phyloP scores from a whole-genome alignment of 2,888 invertebrate species.

The Drosophila siamana region DNA sequence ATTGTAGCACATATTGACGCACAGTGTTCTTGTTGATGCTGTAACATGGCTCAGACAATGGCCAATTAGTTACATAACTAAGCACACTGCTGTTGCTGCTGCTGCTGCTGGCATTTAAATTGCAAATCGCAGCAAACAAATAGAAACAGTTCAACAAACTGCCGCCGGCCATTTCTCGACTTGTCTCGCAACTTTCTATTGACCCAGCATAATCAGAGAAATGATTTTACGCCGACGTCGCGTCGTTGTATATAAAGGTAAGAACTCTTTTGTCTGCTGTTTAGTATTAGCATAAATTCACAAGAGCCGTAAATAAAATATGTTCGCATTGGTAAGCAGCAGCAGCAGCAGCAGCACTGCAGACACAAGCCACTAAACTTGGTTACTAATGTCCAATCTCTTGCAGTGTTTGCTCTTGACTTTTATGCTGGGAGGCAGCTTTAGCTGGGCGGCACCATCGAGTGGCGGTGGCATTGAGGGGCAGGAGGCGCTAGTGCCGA shows the following conservation, averaged over 20 bases:
- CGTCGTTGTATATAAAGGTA: slow-evolving; percentile 61
- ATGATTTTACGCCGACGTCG: slow-evolving; percentile 11
- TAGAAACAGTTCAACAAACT: slow-evolving; percentile 54
- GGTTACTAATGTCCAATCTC: not conserved
- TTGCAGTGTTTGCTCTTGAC: slow-evolving; percentile 36
- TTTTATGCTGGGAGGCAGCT: slow-evolving; percentile 13
- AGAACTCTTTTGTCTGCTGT: slow-evolving; percentile 53
- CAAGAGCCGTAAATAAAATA: slow-evolving; percentile 48
- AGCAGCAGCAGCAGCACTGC: slow-evolving; percentile 38
- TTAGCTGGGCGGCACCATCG: not conserved
- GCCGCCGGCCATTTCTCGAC: slow-evolving; percentile 26
- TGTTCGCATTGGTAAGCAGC: slow-evolving; percentile 67
- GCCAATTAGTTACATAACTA: slow-evolving; percentile 49
- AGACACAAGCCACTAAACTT: slow-evolving; percentile 2
- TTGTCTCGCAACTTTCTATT: slow-evolving; percentile 73
- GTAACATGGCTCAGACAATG: slow-evolving; percentile 25
- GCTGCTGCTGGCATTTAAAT: slow-evolving; percentile 40
- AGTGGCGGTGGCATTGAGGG: not conserved
- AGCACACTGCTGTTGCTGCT: not conserved
- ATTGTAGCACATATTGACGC: slow-evolving; percentile 17
- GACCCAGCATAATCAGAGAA: slow-evolving; percentile 47
- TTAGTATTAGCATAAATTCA: slow-evolving; percentile 76
- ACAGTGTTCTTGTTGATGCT: slow-evolving; percentile 3
- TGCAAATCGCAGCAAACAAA: slow-evolving; percentile 39
- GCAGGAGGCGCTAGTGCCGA: slow-evolving; percentile 54